Conservation (phyloP, 2,113 vertebrate genomes). For the Neogobius melanostomus region DNA sequence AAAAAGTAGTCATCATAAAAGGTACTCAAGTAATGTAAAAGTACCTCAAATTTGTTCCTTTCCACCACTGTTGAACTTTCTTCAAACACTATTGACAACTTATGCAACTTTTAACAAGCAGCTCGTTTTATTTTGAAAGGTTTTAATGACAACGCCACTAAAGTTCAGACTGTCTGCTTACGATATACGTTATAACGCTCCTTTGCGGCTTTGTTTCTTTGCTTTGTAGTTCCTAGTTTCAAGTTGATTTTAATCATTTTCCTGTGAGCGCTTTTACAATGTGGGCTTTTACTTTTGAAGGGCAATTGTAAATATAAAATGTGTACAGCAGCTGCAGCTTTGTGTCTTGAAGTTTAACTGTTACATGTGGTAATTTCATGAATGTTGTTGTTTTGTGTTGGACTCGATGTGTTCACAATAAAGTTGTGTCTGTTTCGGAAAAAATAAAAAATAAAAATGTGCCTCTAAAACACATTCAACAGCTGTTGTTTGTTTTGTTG, state of each 20-base stretch:
- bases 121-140: no score
- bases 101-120: no score
- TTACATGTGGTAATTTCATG: constrained; percentile 5
- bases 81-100: no score
- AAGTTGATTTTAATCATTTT: background rate
- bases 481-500: no score
- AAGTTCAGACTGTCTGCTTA: no score
- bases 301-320: background rate
- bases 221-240: background rate
- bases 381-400: constrained; percentile 28
- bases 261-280: background rate
- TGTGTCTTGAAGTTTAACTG: background rate
- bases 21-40: no score
- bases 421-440: constrained; percentile 44
- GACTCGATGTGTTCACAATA: constrained; percentile 46
- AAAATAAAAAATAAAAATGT: no score
- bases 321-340: background rate
- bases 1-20: no score
- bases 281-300: background rate
- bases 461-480: no score
- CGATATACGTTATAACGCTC: background rate
- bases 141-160: no score
- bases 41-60: no score
- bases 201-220: background rate
- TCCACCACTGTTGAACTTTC: no score